phyloP scores from a whole-genome alignment of 2,797 vertebrate species.

The Anolis apletophallus region DNA sequence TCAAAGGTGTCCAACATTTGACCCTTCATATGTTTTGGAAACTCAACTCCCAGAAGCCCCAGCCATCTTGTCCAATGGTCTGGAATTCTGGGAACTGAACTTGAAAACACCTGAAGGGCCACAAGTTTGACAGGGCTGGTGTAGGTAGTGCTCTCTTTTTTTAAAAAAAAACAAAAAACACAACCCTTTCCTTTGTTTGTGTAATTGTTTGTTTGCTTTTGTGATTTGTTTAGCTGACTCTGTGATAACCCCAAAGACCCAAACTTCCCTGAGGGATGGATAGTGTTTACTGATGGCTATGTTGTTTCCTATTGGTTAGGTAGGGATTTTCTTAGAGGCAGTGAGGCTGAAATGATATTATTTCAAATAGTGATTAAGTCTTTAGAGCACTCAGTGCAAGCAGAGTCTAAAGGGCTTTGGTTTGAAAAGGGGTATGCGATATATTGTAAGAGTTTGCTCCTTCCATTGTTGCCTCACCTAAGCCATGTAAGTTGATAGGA shows the following conservation, averaged over 20 bases:
- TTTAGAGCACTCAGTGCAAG: background rate
- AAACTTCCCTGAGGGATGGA: too few species aligned
- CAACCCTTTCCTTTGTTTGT: background rate
- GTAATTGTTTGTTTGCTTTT: background rate
- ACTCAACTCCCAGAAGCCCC: too few species aligned
- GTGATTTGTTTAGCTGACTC: background rate
- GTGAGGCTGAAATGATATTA: conserved; percentile 5
- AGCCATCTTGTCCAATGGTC: too few species aligned
- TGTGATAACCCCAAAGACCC: background rate
- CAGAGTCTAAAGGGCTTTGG: conserved; percentile 53
- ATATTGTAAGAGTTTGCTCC: conserved; percentile 68
- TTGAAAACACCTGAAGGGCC: too few species aligned
- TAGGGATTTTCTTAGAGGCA: background rate
- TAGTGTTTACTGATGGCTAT: too few species aligned
- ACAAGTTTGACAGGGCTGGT: too few species aligned
- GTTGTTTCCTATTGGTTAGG: background rate
- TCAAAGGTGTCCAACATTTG: too few species aligned
- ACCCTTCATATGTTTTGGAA: too few species aligned
- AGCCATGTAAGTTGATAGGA: background rate
- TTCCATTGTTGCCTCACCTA: conserved; percentile 45
- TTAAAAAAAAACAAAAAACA: too few species aligned
- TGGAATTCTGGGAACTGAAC: too few species aligned
- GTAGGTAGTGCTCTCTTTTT: background rate
- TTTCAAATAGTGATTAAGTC: conserved; percentile 28
- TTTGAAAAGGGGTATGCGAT: conserved; percentile 64